Evolutionary conservation across 2,113 vertebrate species (phyloP).

Genomic region (Cyprinodon brontotheroides): DNA sequence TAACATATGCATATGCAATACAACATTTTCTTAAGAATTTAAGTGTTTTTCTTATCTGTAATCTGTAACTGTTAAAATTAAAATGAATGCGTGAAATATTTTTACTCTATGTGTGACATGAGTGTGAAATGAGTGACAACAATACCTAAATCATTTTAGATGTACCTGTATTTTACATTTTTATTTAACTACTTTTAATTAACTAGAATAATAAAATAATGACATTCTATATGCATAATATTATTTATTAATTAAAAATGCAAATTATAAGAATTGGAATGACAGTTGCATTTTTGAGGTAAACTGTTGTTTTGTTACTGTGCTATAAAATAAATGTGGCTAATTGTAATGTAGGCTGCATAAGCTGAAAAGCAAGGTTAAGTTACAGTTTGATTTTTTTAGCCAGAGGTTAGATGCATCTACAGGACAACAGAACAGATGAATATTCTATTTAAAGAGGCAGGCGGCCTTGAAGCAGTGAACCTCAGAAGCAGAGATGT

Average conservation of each 20-base stretch:
- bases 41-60: too few species aligned
- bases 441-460: constrained; percentile 65
- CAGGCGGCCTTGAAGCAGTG: constrained; percentile 62
- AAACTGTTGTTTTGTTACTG: constrained; percentile 6
- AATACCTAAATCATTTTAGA: too few species aligned
- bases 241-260: constrained; percentile 3
- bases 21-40: too few species aligned
- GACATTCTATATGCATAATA: background rate
- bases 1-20: too few species aligned
- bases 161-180: too few species aligned
- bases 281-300: constrained; percentile 9
- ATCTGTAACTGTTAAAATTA: too few species aligned
- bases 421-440: constrained; percentile 52
- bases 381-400: constrained; percentile 38
- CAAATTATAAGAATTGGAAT: background rate
- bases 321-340: constrained; percentile 25
- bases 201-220: too few species aligned
- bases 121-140: too few species aligned
- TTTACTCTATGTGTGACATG: too few species aligned
- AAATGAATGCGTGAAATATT: too few species aligned
- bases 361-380: constrained; percentile 54
- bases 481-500: constrained; percentile 58
- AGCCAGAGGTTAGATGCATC: constrained; percentile 56
- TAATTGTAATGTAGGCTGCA: constrained; percentile 36
- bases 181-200: too few species aligned